Evolutionary conservation across 2,113 vertebrate genomes (phyloP), one percentile per base, ranked within the genome.

Genomic region (Baryphthengus martii): DNA sequence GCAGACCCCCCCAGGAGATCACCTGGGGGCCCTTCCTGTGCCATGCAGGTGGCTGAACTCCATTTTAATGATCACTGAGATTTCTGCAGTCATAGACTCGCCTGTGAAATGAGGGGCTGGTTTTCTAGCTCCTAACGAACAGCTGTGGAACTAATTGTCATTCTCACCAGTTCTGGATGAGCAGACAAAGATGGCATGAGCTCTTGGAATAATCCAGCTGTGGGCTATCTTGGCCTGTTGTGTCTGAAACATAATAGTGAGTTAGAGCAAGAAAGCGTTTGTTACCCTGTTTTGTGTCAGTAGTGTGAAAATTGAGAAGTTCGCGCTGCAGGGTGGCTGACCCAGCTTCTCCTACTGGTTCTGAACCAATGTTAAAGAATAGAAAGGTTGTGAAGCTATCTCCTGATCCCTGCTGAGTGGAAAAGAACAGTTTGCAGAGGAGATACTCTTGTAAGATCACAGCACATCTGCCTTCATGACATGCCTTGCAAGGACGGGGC

Each of bases 341-440:
- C 67, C 67, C 89, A 88, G 78, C 71, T 93, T 79, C 59, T 88
- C n/a, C 66, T 73, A 25, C 45, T 28, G 37, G 26, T 50, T 91
- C 20, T 47, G 74, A 91, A 88, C 62, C 89, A 81, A 73, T 0
- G 0, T 42, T 72, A 49, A 62, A n/a, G 84, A 61, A 85, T 78
- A 73, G 50, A 84, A 91, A 89, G 56, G 44, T 79, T 83, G 52
- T 73, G 55, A 86, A 94, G 79, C 11, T 78, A 31, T 11, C 42
- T 94, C 45, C 72, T 59, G 59, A 49, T 84, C 55, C 95, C 95
- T 66, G 72, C 86, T 89, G 94, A 71, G 94, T 90, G 84, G 89
- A 80, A 95, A 73, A 92, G 89, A 92, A 77, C 80, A 94, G 80
- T 75, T 85, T 7, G 6, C 67, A 77, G 68, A 80, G 50, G 50